Evolutionary conservation across 1,140 invertebrate genomes (phyloP).

Genomic region (Myzus persicae): DNA sequence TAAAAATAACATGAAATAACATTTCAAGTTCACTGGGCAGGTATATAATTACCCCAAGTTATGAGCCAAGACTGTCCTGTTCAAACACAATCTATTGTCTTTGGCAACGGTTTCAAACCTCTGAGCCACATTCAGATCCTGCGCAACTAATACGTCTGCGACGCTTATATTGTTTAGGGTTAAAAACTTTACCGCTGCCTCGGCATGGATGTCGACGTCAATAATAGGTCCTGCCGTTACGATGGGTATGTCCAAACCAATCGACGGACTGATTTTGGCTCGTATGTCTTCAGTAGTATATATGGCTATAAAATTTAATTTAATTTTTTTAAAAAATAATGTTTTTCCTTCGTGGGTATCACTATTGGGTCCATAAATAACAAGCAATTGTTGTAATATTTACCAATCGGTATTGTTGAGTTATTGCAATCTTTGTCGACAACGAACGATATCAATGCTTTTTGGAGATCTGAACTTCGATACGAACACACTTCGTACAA

Average conservation of each 20-base stretch:
- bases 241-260: slow-evolving; percentile 25
- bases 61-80: not conserved
- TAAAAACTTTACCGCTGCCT: slow-evolving; percentile 23
- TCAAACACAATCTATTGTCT: slow-evolving; percentile 13
- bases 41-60: not conserved
- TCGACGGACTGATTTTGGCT: not conserved
- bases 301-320: slow-evolving; percentile 5
- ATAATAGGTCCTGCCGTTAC: not conserved
- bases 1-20: not conserved
- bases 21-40: not conserved
- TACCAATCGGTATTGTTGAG: slow-evolving; percentile 27
- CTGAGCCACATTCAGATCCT: not conserved
- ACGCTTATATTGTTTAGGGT: not conserved
- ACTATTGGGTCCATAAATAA: not conserved
- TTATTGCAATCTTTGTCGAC: slow-evolving; percentile 61
- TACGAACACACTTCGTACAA: slow-evolving; percentile 62
- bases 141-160: not conserved
- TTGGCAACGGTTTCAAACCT: not conserved
- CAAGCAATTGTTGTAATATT: not conserved
- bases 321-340: not conserved
- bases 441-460: slow-evolving; percentile 60
- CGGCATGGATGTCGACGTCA: not conserved
- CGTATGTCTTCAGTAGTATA: slow-evolving; percentile 32
- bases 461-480: slow-evolving; percentile 59
- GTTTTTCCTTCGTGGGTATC: not conserved